Evolutionary conservation across 1,140 invertebrate species (phyloP), one percentile per base, ranked within the genome.

Genomic region (Philotrypesis tridentata): DNA sequence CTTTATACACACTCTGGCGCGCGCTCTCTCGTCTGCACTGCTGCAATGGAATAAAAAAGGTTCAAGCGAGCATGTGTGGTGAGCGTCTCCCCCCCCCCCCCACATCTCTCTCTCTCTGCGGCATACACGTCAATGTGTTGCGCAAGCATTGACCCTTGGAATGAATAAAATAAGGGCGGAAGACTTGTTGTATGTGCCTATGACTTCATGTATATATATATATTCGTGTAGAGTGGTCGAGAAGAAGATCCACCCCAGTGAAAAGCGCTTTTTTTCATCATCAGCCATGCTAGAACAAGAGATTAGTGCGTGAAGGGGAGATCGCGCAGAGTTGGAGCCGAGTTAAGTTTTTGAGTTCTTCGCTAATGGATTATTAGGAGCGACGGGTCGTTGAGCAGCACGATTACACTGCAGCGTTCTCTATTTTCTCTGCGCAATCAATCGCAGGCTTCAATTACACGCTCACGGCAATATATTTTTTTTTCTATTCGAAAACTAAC

Each of bases 341-440:
- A 74, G 31, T 81, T 75, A 55, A 81, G 68, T 68, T 75, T 11
- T 21, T n/a, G 0, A 75, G 37, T 55, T 60, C 37, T 80, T 74
- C 48, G 60, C 29, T 31, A 67, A 67, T 80, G 40, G 27, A 74
- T 73, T 80, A 80, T 23, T 12, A 2, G 11, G 60, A n/a, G n/a
- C n/a, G n/a, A n/a, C n/a, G n/a, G n/a, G n/a, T n/a, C n/a, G n/a
- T n/a, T n/a, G n/a, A n/a, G n/a, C n/a, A n/a, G n/a, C n/a, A n/a
- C n/a, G n/a, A n/a, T n/a, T n/a, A n/a, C n/a, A n/a, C n/a, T n/a
- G n/a, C n/a, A n/a, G n/a, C n/a, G n/a, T n/a, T n/a, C n/a, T n/a
- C n/a, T n/a, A n/a, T n/a, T n/a, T n/a, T n/a, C n/a, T n/a, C n/a
- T n/a, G n/a, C n/a, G n/a, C n/a, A n/a, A n/a, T n/a, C n/a, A n/a